These are phyloP conservation scores for Rutilus rutilus DNA, from an alignment of 2,113 vertebrate genomes.

Conservation along the genomic window DNA sequence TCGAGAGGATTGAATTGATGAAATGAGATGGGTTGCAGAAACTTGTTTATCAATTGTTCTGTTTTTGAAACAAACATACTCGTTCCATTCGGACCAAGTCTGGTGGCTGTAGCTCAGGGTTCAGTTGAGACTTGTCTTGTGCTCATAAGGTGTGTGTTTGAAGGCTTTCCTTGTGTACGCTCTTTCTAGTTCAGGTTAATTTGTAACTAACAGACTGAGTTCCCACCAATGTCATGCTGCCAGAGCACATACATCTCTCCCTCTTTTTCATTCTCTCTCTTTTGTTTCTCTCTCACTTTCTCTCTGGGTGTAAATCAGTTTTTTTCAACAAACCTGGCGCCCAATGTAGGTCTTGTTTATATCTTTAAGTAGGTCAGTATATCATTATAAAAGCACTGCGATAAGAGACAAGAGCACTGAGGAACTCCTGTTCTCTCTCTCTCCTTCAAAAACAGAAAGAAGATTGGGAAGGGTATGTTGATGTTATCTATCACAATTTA, in stretches of 20 bases:
- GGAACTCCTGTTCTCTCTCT: not conserved
- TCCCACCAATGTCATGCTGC: constrained; percentile 46
- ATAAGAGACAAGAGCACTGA: constrained; percentile 4
- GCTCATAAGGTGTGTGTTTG: not conserved
- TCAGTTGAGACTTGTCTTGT: constrained; percentile 21
- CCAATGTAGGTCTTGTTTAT: constrained; percentile 37
- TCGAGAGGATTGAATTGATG: not conserved
- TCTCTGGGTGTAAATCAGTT: constrained; percentile 48
- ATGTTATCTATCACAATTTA: not conserved
- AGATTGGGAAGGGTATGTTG: not conserved
- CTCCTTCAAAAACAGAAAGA: not conserved
- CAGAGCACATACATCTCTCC: constrained; percentile 23
- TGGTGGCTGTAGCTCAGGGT: constrained; percentile 6
- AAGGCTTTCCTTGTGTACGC: constrained; percentile 43
- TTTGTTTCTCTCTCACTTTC: not conserved
- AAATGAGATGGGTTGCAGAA: not conserved
- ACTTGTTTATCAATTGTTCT: not conserved
- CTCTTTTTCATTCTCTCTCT: constrained; percentile 11
- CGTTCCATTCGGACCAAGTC: not conserved
- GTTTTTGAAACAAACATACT: not conserved
- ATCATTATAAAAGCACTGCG: constrained; percentile 49
- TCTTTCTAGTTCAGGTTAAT: constrained; percentile 68
- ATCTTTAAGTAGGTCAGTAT: constrained; percentile 46
- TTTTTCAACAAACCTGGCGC: constrained; percentile 14
- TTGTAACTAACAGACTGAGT: constrained; percentile 63